Conservation (phyloP, 2,888 invertebrate genomes). For the Acleris literana region DNA sequence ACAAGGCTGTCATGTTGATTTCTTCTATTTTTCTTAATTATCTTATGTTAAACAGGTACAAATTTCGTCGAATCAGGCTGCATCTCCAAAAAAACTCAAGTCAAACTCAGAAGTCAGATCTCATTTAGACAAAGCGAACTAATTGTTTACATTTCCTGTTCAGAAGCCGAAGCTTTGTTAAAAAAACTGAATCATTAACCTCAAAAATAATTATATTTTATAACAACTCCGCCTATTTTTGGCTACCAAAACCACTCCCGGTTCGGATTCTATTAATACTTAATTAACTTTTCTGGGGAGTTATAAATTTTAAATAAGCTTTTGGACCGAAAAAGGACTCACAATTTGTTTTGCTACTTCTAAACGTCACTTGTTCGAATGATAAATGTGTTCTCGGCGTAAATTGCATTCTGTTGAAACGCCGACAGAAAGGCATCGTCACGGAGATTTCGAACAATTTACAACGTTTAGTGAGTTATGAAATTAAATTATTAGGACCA, state of each 20-base stretch:
- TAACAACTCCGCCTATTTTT: conserved; percentile 83
- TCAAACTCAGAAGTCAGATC: conserved; percentile 37
- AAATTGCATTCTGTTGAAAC: conserved; percentile 70
- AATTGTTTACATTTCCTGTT: conserved; percentile 74
- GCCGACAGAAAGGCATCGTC: conserved; percentile 68
- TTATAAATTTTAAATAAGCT: conserved; percentile 76
- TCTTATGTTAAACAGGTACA: conserved; percentile 25
- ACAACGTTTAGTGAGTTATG: conserved; percentile 43
- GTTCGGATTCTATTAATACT: conserved; percentile 82
- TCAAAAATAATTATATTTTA: conserved; percentile 81
- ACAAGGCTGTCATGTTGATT: conserved; percentile 6
- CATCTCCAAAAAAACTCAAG: conserved; percentile 25
- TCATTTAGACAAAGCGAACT: conserved; percentile 41
- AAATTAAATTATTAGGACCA: conserved; percentile 37
- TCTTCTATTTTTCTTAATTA: conserved; percentile 24
- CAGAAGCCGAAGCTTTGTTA: conserved; percentile 57
- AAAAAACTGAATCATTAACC: conserved; percentile 70
- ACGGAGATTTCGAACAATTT: conserved; percentile 42
- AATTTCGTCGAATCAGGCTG: conserved; percentile 25
- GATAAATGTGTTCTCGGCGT: conserved; percentile 79
- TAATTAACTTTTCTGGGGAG: conserved; percentile 79
- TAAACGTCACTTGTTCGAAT: conserved; percentile 78
- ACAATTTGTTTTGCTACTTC: conserved; percentile 82
- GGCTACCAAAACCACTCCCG: conserved; percentile 82
- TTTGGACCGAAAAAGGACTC: conserved; percentile 68